Evolutionary conservation across 2,797 vertebrate species (phyloP), one percentile per base, ranked within the genome.

Genomic region (Danio aesculapii): DNA sequence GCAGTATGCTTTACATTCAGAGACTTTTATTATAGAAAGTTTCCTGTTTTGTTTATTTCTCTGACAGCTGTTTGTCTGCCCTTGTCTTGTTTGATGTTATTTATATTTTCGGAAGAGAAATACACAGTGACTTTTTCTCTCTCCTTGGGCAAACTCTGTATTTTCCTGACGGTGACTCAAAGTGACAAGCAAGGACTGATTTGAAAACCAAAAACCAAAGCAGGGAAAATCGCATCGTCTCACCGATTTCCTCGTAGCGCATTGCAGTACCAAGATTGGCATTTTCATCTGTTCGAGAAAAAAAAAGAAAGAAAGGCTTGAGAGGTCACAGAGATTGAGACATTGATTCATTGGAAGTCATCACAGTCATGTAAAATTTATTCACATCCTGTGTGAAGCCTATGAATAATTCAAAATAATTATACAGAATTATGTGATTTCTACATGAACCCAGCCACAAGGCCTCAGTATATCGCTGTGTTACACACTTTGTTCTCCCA

Each of bases 191-290:
- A 64, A 63, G 39, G 43, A 61, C 39, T 63, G 61, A 73, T 44
- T 30, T 55, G 59, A 71, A 81, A 83, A 64, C 9, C 10, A 75
- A 44, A 76, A 81, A 44, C 49, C 67, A 64, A 55, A 46, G 59
- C 16, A 66, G 41, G 71, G 47, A 12, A 81, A 75, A 58, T 72
- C 50, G 39, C 44, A 78, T 75, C 1, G 63, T 93, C 96, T 95
- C 91, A 99, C 98, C 98, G 0, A 99, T 99, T 91, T 99, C 98
- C 89, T 99, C 97, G 0, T 99, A 99, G 81, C 97, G 94, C 95
- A 99, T 92, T 30, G 96, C 95, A 0, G 97, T 96, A 17, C 98
- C 98, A 90, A 99, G 69, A 87, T 99, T 99, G 52, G 98, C 98
- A 0, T 99, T 99, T 88, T 99, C 98, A 92, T 99, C 98, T 99